Conservation (phyloP, 2,113 vertebrate genomes). For the Callipepla squamata region DNA sequence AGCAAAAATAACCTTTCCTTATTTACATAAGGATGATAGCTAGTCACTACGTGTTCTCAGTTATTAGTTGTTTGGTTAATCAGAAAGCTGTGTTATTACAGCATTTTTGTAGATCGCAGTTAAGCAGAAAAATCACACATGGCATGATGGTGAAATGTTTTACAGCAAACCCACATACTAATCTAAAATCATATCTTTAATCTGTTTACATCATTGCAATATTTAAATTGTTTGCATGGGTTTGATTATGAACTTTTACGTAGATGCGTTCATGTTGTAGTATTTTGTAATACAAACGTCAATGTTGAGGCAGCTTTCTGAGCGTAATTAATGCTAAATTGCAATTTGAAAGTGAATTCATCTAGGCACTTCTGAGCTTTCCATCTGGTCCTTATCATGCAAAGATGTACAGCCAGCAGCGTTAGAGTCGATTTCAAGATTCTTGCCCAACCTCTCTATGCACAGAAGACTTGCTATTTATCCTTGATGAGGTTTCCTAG, state of each 20-base stretch:
- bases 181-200: conserved; percentile 58
- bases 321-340: conserved; percentile 62
- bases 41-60: conserved; percentile 27
- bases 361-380: conserved; percentile 60
- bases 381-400: conserved; percentile 73
- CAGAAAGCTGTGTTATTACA: conserved; percentile 50
- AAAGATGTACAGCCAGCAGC: conserved; percentile 67
- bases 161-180: conserved; percentile 56
- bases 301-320: conserved; percentile 51
- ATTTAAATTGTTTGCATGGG: conserved; percentile 48
- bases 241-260: conserved; percentile 67
- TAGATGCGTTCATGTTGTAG: background rate
- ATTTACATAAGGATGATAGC: conserved; percentile 64
- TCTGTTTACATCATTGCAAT: conserved; percentile 61
- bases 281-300: conserved; percentile 54
- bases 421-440: conserved; percentile 34
- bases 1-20: conserved; percentile 60
- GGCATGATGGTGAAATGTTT: conserved; percentile 18
- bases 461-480: background rate
- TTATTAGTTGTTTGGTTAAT: conserved; percentile 70
- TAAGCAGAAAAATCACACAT: conserved; percentile 53
- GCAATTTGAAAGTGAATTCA: conserved; percentile 69
- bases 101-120: conserved; percentile 30
- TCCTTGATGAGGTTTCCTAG: background rate
- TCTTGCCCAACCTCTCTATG: background rate